Evolutionary conservation across 2,888 invertebrate genomes (phyloP), one percentile per base, ranked within the genome.

Genomic region (Acrocyrtus sp.): DNA sequence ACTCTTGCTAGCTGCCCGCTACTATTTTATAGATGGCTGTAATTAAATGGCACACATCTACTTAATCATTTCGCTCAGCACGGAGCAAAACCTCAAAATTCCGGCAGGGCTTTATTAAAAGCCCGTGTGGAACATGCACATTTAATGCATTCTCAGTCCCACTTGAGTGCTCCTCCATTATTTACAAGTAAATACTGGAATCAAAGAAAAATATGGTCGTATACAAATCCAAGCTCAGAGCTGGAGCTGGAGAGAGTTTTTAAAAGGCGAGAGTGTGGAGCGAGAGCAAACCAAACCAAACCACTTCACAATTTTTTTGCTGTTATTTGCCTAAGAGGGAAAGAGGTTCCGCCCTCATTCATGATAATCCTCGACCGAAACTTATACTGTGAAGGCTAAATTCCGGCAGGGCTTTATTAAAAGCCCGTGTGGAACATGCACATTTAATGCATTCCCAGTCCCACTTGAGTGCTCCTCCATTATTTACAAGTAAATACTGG

Each of bases 121-220:
- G 12, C 27, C 57, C 26, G n/a, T n/a, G n/a, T n/a, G 22, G 34
- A 26, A 51, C 67, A 67, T 67, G 67, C 58, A 67, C 58, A 67
- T 43, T 67, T 67, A 58, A 67, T 67, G 66, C 51, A 41, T 17
- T 39, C 34, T 29, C 34, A 10, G n/a, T 15, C 15, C 43, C 12
- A 34, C 34, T 34, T 34, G n/a, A 27, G 27, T 27, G 47, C 12
- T n/a, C 26, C 21, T 17, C 21, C 8, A 21, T 21, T 50, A 47
- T 17, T 22, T 62, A 17, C 34, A 48, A 15, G 34, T 24, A 29
- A 21, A 19, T 26, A 43, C 39, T 39, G 22, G 39, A 26, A 27
- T 19, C 29, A 51, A n/a, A 21, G 54, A n/a, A 1, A 26, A 27
- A 6, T 26, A 1, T n/a, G n/a, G n/a, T n/a, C n/a, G n/a, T n/a